Conservation (phyloP, 2,113 vertebrate genomes). For the Thalassarche chlororhynchos region DNA sequence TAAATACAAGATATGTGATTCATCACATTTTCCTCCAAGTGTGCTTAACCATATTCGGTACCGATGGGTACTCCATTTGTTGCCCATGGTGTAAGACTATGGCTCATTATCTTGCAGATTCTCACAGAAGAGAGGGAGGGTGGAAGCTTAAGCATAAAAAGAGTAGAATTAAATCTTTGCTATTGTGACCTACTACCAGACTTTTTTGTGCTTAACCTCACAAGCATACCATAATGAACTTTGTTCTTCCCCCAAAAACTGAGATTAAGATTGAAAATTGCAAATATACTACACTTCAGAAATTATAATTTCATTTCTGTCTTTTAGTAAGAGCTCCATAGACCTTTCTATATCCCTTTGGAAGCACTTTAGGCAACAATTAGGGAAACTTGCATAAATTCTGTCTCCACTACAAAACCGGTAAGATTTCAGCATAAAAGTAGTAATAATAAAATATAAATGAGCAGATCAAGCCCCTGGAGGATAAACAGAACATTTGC, state of each 20-base stretch:
- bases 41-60: not conserved
- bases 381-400: not conserved
- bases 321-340: not conserved
- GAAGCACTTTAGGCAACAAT: not conserved
- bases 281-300: not conserved
- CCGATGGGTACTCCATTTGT: not conserved
- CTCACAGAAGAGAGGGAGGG: not conserved
- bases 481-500: conserved; percentile 17
- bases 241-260: not conserved
- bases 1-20: not conserved
- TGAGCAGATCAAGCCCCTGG: not conserved
- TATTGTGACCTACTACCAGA: not conserved
- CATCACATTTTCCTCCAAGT: not conserved
- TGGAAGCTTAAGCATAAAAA: not conserved
- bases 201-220: not conserved
- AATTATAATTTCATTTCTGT: not conserved
- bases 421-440: not conserved
- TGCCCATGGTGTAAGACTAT: not conserved
- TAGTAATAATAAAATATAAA: not conserved
- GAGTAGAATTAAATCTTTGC: not conserved
- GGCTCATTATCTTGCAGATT: not conserved
- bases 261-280: not conserved
- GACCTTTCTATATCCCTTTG: not conserved
- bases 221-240: not conserved
- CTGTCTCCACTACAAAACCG: not conserved